A percentile compares a stretch with the other conserved stretches of the same genome.
These are phyloP conservation scores for Ophion ventricosus DNA, from an alignment of 2,888 invertebrate species.

Conservation along the genomic window DNA sequence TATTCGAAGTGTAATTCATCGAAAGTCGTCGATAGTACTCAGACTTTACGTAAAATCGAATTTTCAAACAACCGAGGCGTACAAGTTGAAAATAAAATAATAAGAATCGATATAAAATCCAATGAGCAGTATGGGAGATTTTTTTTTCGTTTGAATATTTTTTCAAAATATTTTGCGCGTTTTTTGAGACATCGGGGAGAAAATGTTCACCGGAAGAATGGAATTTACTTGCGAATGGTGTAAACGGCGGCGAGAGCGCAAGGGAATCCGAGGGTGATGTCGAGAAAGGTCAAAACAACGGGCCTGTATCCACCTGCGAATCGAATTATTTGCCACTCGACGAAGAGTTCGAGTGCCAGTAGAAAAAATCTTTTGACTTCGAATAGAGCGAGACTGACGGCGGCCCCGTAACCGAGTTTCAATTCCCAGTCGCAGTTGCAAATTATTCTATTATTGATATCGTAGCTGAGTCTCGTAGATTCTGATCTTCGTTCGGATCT, in stretches of 20 bases:
- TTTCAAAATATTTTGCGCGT: background rate
- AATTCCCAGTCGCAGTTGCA: slow-evolving; percentile 75
- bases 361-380: slow-evolving; percentile 78
- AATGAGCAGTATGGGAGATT: background rate
- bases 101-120: background rate
- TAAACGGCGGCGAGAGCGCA: slow-evolving; percentile 74
- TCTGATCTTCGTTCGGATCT: slow-evolving; percentile 24
- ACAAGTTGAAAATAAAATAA: background rate
- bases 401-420: slow-evolving; percentile 74
- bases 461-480: slow-evolving; percentile 34
- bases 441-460: slow-evolving; percentile 18
- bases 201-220: slow-evolving; percentile 1
- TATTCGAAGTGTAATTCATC: no score
- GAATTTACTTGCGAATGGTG: slow-evolving; percentile 74
- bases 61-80: background rate
- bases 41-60: background rate
- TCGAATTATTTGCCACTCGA: slow-evolving; percentile 76
- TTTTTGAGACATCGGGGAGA: background rate
- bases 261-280: slow-evolving; percentile 75
- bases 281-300: slow-evolving; percentile 73
- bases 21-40: no score
- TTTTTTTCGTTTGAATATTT: background rate
- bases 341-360: slow-evolving; percentile 76
- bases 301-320: slow-evolving; percentile 77
- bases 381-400: slow-evolving; percentile 75